Base-by-base conservation (phyloP, 2,113 vertebrate species). In the Podocnemis expansa region DNA sequence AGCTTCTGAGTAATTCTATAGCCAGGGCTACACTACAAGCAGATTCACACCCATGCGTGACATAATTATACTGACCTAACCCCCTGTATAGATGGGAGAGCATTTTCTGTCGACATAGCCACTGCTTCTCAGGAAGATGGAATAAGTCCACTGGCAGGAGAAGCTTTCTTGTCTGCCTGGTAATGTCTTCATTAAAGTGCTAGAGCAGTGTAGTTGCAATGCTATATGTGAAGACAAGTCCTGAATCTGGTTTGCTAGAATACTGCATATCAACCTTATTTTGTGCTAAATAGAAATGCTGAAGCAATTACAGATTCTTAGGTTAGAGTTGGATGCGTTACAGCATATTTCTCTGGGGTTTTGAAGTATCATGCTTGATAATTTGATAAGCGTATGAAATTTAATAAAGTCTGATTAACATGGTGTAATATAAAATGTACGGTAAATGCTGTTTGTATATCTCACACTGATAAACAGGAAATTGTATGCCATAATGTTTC, bases 351-450 rank as follows among this genome's bases (percentile, higher is more conserved):
- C 94, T 95, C 70, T 78, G 89, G 75, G 41, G 52, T 94, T 95
- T 82, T 81, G 73, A 89, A 87, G 67, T 55, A 85, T 92, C 92
- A 47, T 3, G 38, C 91, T 90, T 89, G 84, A 95, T 96, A 96
- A 97, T 98, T 93, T 96, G 96, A 97, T 97, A 97, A 97, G 82
- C 87, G 89, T 88, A 93, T 96, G 85, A 97, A 95, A 97, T 89
- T 96, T 97, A 96, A 97, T 97, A 97, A 97, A 97, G 92, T 93
- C 93, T 97, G 98, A 97, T 98, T 97, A 98, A 93, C 87, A 80
- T 70, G 90, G 75, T 93, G 82, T 97, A 97, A 97, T 95, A 89
- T 96, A 97, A 97, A 96, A 88, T 83, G 84, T 80, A 80, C 8
- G 10, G 88, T 83, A 89, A 97, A 91, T 89, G n/a, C 82, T 95